Conservation (phyloP, 2,797 vertebrate genomes). For the Rhynchotus rufescens region DNA sequence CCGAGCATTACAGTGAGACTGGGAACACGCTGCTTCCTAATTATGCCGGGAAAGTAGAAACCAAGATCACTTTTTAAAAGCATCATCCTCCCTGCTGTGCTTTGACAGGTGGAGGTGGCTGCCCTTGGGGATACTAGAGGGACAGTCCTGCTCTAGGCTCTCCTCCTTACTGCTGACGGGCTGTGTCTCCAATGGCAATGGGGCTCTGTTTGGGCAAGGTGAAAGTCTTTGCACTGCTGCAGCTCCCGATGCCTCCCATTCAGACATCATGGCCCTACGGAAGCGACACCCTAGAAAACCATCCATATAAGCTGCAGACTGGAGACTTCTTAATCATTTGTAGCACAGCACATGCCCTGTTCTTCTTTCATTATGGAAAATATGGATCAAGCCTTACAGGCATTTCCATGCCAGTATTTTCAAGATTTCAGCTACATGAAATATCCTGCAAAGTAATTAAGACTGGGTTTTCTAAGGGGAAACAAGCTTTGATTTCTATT, state of each 20-base stretch:
- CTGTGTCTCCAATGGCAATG: rapidly evolving
- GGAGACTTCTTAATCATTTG: constrained; percentile 18
- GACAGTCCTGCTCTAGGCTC: not conserved
- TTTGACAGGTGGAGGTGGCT: not conserved
- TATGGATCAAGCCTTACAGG: not conserved
- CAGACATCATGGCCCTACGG: rapidly evolving
- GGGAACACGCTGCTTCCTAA: not conserved
- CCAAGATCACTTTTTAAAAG: not conserved
- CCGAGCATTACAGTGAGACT: not conserved
- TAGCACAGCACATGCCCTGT: not conserved
- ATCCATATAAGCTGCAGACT: not conserved
- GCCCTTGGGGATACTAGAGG: rapidly evolving
- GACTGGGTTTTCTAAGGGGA: not conserved
- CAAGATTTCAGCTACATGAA: not conserved
- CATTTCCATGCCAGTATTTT: not conserved
- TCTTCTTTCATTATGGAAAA: constrained; percentile 17
- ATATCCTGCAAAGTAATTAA: not conserved
- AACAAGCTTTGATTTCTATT: not conserved
- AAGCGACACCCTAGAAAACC: not conserved
- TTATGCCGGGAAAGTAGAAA: not conserved
- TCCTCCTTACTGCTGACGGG: rapidly evolving
- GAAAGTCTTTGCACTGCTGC: not conserved
- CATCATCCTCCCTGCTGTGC: not conserved
- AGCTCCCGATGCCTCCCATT: not conserved
- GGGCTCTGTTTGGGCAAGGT: not conserved